Evolutionary conservation across 2,113 vertebrate species (phyloP).

Genomic region (Scytalopus superciliaris): DNA sequence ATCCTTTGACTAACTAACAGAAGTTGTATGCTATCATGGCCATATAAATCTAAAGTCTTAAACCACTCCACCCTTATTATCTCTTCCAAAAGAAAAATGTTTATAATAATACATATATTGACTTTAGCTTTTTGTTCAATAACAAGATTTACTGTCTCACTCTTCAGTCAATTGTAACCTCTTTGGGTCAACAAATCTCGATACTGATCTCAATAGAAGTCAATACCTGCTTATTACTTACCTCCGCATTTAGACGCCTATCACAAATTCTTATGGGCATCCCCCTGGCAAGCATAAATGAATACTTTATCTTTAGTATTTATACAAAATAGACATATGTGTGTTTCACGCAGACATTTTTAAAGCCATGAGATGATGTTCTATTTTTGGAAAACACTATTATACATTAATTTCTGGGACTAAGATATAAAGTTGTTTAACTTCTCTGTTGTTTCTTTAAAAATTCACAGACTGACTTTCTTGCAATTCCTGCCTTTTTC

Average conservation of each 20-base stretch:
- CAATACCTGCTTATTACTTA: constrained; percentile 78
- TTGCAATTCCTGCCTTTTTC: constrained; percentile 4
- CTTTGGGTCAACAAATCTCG: constrained; percentile 79
- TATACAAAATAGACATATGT: not conserved
- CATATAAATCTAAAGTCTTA: constrained; percentile 45
- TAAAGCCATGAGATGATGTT: not conserved
- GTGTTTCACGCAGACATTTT: not conserved
- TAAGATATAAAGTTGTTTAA: not conserved
- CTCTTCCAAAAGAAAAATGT: constrained; percentile 74
- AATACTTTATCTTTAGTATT: constrained; percentile 31
- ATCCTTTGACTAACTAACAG: not conserved
- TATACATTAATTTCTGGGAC: not conserved
- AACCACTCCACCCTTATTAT: constrained; percentile 68
- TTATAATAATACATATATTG: constrained; percentile 81
- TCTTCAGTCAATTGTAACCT: constrained; percentile 79
- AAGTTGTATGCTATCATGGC: not conserved
- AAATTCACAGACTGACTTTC: not conserved
- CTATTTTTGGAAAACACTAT: not conserved
- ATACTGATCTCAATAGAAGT: constrained; percentile 74
- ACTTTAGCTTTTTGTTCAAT: constrained; percentile 76
- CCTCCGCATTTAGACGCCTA: constrained; percentile 65
- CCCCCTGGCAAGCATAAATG: constrained; percentile 36
- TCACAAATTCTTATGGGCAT: constrained; percentile 68
- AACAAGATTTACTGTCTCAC: constrained; percentile 77
- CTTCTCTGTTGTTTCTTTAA: not conserved